Evolutionary conservation across 2,797 vertebrate species (phyloP), one percentile per base, ranked within the genome.

Genomic region (Phyllotis vaccarum): DNA sequence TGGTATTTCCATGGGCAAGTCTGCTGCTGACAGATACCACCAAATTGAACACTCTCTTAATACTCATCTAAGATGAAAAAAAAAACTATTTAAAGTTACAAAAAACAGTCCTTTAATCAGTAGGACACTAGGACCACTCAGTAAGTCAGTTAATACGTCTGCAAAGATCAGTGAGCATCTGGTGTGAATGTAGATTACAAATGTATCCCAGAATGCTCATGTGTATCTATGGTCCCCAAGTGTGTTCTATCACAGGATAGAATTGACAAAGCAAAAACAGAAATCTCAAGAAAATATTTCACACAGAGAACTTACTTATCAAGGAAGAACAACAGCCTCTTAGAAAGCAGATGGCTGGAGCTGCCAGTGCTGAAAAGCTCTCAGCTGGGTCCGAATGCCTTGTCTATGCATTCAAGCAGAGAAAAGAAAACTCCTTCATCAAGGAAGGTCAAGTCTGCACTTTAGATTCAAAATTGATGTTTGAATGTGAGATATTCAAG

Each of bases 301-400:
- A 5, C 24, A 95, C 81, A 52, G 94, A 75, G 96, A 98, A 97
- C 68, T 97, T 98, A 97, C 68, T 97, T 98, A 97, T 98, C 90
- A 97, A 97, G 95, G 93, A 97, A 97, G 98, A 97, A 97, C 94
- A 97, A 94, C 81, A n/a, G 97, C 27, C 72, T 97, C 74, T 98
- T 91, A 97, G 95, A 97, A 98, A 98, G 98, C 98, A 98, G 97
- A 98, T 96, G 96, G 96, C 58, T 94, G 83, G 58, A 22, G 2
- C 62, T 87, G 66, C 91, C 95, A 68, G 85, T 96, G 93, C 96
- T 97, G 95, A 97, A 97, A 83, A 95, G 92, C 80, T 91, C 49
- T 97, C 94, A 97, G 96, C 91, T 91, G 93, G 92, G 58, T 94
- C 96, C 91, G 86, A 70, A 54, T 64, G 19, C 80, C 94, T 96